Conservation (phyloP, 1,140 invertebrate species). For the Hypsibius dujardini region DNA sequence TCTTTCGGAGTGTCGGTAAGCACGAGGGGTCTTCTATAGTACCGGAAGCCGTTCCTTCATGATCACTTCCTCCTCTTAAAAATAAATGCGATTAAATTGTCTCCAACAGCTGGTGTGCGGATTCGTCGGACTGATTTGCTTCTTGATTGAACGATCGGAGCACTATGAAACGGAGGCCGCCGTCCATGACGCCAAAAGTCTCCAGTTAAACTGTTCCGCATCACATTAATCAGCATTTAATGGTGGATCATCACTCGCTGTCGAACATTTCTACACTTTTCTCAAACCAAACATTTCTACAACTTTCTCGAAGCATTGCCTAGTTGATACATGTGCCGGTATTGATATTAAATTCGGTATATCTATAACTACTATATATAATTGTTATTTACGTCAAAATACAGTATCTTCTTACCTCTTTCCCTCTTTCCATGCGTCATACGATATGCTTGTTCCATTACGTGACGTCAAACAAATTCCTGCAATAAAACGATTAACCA, state of each 20-base stretch:
- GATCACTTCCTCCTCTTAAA: not conserved
- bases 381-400: not conserved
- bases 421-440: not conserved
- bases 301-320: too few relatives aligned
- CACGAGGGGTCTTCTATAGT: not conserved
- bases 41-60: not conserved
- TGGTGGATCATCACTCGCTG: not conserved
- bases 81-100: not conserved
- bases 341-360: too few relatives aligned
- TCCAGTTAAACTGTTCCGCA: not conserved
- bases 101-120: not conserved
- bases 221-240: not conserved
- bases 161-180: not conserved
- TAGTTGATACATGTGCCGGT: too few relatives aligned
- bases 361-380: too few relatives aligned
- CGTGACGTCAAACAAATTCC: not conserved
- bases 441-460: not conserved
- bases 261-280: too few relatives aligned
- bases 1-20: not conserved
- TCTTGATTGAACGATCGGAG: not conserved
- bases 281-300: too few relatives aligned
- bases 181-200: not conserved
- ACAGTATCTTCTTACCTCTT: too few relatives aligned
- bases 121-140: conserved; percentile 1
- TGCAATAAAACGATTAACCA: not conserved